phyloP scores from a whole-genome alignment of 2,888 invertebrate genomes.

The Campopleginae sp. region DNA sequence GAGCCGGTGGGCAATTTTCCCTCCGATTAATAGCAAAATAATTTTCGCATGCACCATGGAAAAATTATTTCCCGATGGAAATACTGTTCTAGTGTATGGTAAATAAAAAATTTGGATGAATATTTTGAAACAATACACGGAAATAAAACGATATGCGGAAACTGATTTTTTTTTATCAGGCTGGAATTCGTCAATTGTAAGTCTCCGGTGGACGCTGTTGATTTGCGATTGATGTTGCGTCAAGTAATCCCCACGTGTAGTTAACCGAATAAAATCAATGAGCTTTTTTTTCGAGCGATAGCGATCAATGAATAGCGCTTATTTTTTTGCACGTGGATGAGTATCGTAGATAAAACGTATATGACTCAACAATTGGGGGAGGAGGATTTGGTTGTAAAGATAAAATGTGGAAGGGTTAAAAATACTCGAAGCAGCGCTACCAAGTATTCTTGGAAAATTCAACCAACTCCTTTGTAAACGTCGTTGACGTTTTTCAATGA shows the following conservation, averaged over 20 bases:
- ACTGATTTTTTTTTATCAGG: not conserved
- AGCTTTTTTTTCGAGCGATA: not conserved
- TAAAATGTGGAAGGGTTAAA: not conserved
- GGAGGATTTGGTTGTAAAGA: not conserved
- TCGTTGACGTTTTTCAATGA: not conserved
- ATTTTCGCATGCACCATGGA: not conserved
- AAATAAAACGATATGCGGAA: not conserved
- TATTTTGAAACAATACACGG: not conserved
- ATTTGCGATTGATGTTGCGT: not conserved
- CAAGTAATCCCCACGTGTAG: constrained; percentile 2
- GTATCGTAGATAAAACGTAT: not conserved
- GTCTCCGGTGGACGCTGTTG: not conserved
- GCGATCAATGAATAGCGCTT: not conserved
- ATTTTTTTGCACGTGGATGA: not conserved
- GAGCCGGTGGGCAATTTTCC: not conserved
- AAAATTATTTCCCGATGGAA: not conserved
- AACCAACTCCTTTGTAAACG: not conserved
- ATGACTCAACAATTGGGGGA: not conserved
- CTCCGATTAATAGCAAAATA: not conserved
- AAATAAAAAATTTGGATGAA: not conserved
- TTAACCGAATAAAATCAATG: not conserved
- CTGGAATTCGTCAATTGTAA: not conserved
- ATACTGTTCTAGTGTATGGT: not conserved
- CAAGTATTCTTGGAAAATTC: not conserved
- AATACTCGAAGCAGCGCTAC: not conserved